A percentile compares a stretch with the other conserved stretches of the same genome.
Conservation (phyloP, 2,888 invertebrate species). For the Protophormia terraenovae region DNA sequence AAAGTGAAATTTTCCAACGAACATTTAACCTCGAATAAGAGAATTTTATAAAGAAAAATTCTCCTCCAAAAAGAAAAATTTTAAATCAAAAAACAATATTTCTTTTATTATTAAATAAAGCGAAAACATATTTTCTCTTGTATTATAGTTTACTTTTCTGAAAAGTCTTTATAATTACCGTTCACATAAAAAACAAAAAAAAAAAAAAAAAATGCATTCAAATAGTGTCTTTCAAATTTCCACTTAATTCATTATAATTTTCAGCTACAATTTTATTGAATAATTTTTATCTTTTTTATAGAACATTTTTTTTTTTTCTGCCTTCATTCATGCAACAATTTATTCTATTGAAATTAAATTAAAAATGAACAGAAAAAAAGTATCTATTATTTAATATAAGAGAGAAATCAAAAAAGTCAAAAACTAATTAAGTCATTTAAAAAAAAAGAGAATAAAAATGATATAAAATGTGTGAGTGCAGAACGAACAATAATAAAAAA, state of each 20-base stretch:
- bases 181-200: too few species aligned
- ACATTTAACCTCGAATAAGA: too few species aligned
- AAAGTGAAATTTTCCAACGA: too few species aligned
- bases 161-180: too few species aligned
- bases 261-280: background rate
- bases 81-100: too few species aligned
- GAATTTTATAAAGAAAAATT: too few species aligned
- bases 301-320: slow-evolving; percentile 2
- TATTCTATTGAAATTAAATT: slow-evolving; percentile 40
- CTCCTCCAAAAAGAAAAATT: too few species aligned
- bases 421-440: slow-evolving; percentile 62
- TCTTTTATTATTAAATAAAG: too few species aligned
- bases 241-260: background rate
- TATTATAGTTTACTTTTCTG: too few species aligned
- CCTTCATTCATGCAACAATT: slow-evolving; percentile 9
- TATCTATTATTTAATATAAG: slow-evolving; percentile 10
- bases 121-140: too few species aligned
- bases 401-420: slow-evolving; percentile 60
- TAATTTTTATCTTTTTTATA: background rate
- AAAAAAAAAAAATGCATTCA: too few species aligned
- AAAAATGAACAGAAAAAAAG: slow-evolving; percentile 10
- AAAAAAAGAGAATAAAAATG: background rate
- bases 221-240: background rate
- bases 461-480: background rate
- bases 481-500: background rate